Evolutionary conservation across 1,140 invertebrate species (phyloP).

Genomic region (Ips nitidus): DNA sequence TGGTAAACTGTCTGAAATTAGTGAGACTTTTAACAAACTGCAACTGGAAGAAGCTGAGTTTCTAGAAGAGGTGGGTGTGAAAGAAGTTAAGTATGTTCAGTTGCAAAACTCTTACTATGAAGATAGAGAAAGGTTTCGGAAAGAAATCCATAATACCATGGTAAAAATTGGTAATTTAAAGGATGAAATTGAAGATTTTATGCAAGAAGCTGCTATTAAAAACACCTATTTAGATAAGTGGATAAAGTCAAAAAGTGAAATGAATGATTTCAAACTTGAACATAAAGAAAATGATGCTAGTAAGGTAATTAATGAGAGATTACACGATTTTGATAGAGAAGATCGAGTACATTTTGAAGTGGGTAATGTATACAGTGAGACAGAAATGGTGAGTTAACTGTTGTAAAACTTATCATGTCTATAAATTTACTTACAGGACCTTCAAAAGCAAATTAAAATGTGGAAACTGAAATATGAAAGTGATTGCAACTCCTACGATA

Average conservation of each 20-base stretch:
- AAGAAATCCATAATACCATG: conserved; percentile 28
- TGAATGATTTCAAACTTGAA: conserved; percentile 26
- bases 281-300: conserved; percentile 26
- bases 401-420: conserved; percentile 4
- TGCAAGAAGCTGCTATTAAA: conserved; percentile 40
- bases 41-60: conserved; percentile 26
- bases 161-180: conserved; percentile 42
- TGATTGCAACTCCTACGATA: conserved; percentile 37
- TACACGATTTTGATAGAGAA: conserved; percentile 38
- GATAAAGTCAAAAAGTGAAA: conserved; percentile 39
- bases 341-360: conserved; percentile 42
- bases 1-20: conserved; percentile 15
- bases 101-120: conserved; percentile 19
- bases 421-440: conserved; percentile 37
- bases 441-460: conserved; percentile 38
- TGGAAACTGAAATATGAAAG: conserved; percentile 45
- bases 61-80: conserved; percentile 14
- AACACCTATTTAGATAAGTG: conserved; percentile 38
- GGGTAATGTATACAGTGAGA: conserved; percentile 24
- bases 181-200: conserved; percentile 44
- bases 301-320: conserved; percentile 27
- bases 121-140: conserved; percentile 17
- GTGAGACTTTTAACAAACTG: conserved; percentile 20
- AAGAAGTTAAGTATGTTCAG: conserved; percentile 23
- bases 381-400: conserved; percentile 32